Percentiles rank a stretch among this genome's conserved stretches.
Evolutionary conservation across 2,113 vertebrate species (phyloP).

Genomic region (Oxyura jamaicensis): DNA sequence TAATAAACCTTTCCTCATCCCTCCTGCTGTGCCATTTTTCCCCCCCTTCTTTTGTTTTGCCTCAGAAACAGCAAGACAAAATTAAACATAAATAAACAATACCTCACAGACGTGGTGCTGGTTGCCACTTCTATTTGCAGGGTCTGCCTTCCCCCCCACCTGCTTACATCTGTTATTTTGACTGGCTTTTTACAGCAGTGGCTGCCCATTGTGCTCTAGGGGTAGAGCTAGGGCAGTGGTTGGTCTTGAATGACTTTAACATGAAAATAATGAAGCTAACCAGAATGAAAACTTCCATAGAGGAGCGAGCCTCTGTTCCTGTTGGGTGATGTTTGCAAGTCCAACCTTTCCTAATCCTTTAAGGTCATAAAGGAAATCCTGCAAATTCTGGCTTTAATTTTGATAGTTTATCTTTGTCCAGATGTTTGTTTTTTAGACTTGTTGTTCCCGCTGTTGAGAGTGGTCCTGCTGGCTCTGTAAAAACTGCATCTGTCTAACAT

Average conservation of each 20-base stretch:
- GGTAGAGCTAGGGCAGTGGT: background rate
- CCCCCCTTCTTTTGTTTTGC: background rate
- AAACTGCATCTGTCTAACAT: background rate
- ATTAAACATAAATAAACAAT: background rate
- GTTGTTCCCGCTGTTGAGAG: background rate
- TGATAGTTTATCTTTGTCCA: background rate
- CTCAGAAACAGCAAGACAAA: background rate
- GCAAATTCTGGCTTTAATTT: background rate
- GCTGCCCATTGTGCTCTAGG: background rate
- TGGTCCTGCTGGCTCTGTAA: background rate
- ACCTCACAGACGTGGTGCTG: accelerated
- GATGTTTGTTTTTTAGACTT: background rate
- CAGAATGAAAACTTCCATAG: background rate
- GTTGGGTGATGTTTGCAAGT: background rate
- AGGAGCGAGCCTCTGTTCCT: background rate
- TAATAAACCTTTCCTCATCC: background rate
- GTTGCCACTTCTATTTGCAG: background rate
- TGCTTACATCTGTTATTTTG: background rate
- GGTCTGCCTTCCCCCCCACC: background rate
- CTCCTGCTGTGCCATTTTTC: background rate
- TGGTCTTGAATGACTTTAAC: background rate
- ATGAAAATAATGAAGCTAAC: background rate
- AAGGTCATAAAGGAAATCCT: background rate
- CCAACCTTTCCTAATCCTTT: background rate
- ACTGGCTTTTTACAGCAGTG: background rate